Evolutionary conservation across 2,888 invertebrate species (phyloP).

Genomic region (Brassicogethes aeneus): DNA sequence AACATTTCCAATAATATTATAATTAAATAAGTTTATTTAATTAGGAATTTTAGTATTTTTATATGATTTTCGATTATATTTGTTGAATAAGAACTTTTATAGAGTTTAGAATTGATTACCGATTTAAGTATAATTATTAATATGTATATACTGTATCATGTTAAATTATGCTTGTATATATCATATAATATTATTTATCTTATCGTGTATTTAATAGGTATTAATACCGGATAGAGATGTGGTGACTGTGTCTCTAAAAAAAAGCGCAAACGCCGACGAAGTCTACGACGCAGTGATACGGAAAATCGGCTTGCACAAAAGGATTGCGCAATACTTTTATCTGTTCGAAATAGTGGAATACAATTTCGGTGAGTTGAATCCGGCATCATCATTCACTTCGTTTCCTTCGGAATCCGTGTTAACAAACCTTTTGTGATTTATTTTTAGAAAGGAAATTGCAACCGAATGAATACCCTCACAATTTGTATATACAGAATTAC

Average conservation of each 20-base stretch:
- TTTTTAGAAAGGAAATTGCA: conserved; percentile 81
- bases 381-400: too few relatives aligned
- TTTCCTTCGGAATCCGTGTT: too few relatives aligned
- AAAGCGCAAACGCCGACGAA: conserved; percentile 82
- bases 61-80: too few relatives aligned
- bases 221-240: conserved; percentile 88
- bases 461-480: conserved; percentile 91
- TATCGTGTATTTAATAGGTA: conserved; percentile 40
- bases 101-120: too few relatives aligned
- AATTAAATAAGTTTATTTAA: too few relatives aligned
- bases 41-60: too few relatives aligned
- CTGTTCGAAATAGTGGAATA: conserved; percentile 96
- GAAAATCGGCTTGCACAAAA: conserved; percentile 71
- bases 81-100: too few relatives aligned
- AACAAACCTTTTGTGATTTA: background rate
- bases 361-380: conserved; percentile 81
- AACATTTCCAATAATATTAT: too few relatives aligned
- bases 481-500: conserved; percentile 97
- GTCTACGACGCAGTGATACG: conserved; percentile 83
- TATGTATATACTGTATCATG: too few relatives aligned
- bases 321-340: conserved; percentile 84
- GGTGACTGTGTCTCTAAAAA: conserved; percentile 78
- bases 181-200: background rate
- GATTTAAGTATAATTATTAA: too few relatives aligned
- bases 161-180: too few relatives aligned